A percentile compares a stretch with the other conserved stretches of the same genome.
Evolutionary conservation across 2,113 vertebrate species (phyloP).

Genomic region (Triplophysa rosa): DNA sequence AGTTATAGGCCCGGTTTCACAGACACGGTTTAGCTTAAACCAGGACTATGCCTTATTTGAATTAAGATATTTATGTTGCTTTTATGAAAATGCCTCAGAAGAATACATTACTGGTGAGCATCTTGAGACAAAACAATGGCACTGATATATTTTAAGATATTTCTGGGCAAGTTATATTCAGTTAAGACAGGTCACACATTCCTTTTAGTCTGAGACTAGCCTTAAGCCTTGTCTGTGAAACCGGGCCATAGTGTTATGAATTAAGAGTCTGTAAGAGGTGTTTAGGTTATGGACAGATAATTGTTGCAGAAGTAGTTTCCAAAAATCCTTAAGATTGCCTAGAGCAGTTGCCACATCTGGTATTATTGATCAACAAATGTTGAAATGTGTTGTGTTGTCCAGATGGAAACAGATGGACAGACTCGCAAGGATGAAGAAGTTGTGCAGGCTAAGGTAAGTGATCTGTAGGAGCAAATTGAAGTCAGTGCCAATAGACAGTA

Average conservation of each 20-base stretch:
- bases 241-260: background rate
- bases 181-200: too few species aligned
- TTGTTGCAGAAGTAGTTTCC: background rate
- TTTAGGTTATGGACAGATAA: constrained; percentile 2
- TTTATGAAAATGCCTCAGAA: too few species aligned
- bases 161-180: too few species aligned
- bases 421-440: constrained; percentile 30
- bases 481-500: background rate
- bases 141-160: too few species aligned
- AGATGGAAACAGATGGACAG: constrained; percentile 54
- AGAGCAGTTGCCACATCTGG: background rate
- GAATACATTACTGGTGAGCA: too few species aligned
- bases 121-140: too few species aligned
- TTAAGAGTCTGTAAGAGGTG: background rate
- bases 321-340: background rate
- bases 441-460: constrained; percentile 34
- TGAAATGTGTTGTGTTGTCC: background rate
- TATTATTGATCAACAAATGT: background rate
- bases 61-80: too few species aligned
- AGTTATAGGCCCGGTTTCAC: too few species aligned
- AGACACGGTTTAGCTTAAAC: too few species aligned
- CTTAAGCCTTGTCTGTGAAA: too few species aligned
- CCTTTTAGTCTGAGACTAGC: too few species aligned
- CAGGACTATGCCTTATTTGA: too few species aligned
- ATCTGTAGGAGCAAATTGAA: background rate